Evolutionary conservation across 2,113 vertebrate genomes (phyloP).

Genomic region (Cebus imitator): DNA sequence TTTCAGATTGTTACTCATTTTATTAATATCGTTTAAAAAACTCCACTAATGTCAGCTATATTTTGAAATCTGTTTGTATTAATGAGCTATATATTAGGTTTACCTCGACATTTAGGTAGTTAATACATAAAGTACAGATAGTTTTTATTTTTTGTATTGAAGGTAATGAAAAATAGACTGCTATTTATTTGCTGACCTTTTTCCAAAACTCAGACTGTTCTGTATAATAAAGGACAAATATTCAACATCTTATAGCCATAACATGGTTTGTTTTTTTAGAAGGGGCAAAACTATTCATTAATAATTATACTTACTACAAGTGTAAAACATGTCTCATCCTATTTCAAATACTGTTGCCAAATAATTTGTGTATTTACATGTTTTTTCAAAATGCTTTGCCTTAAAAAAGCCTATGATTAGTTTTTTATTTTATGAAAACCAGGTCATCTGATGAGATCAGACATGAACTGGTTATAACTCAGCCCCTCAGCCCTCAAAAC

Average conservation of each 20-base stretch:
- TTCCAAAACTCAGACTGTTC: not conserved
- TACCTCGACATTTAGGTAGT: not conserved
- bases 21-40: not conserved
- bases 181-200: not conserved
- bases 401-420: not conserved
- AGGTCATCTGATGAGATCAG: not conserved
- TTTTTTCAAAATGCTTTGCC: not conserved
- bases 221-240: not conserved
- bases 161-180: not conserved
- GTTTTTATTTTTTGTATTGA: not conserved
- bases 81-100: not conserved
- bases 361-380: not conserved
- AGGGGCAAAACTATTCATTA: not conserved
- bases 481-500: not conserved
- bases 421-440: not conserved
- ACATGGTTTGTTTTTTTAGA: not conserved
- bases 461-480: constrained; percentile 3
- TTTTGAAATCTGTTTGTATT: not conserved
- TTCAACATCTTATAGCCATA: not conserved
- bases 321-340: not conserved
- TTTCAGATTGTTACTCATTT: not conserved
- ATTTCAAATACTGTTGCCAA: not conserved
- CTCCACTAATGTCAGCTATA: not conserved
- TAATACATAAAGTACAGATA: not conserved
- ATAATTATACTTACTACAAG: not conserved